These are phyloP conservation scores for Sprattus sprattus DNA, from an alignment of 2,113 vertebrate species.

Conservation along the genomic window DNA sequence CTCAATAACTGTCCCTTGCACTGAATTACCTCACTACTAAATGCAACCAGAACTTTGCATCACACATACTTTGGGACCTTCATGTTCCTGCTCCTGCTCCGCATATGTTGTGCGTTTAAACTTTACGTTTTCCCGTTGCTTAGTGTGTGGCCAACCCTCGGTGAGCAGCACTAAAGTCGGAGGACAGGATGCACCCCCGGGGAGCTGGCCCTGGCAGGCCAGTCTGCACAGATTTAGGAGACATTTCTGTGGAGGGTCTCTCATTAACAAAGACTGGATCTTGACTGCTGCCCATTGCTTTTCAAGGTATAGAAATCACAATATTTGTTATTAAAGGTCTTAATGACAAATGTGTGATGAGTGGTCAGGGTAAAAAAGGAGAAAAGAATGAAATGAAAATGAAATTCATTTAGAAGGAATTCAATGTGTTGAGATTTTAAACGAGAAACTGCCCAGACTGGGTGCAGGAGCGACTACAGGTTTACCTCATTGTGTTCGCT, in stretches of 20 bases:
- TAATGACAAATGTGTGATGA: background rate
- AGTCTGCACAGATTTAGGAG: conserved; percentile 41
- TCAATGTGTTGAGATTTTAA: no score
- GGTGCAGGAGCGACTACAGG: no score
- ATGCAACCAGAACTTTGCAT: no score
- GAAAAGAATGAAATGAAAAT: background rate
- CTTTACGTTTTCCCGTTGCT: background rate
- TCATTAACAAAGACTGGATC: conserved; percentile 71
- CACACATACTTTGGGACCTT: no score
- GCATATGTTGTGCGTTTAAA: background rate
- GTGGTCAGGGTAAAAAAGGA: no score
- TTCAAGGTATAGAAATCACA: background rate
- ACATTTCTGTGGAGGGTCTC: conserved; percentile 71
- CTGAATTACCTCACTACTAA: no score
- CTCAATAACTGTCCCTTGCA: no score
- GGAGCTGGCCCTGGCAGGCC: conserved; percentile 74
- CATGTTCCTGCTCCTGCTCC: no score
- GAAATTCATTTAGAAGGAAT: no score
- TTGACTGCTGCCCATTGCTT: conserved; percentile 73
- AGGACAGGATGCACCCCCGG: conserved; percentile 47
- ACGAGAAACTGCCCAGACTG: no score
- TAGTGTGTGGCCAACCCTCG: conserved; percentile 62
- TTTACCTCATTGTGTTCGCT: no score
- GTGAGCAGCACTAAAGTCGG: conserved; percentile 67
- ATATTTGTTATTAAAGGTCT: background rate